Conservation (phyloP, 2,888 invertebrate genomes). For the Drosophila neonasuta region DNA sequence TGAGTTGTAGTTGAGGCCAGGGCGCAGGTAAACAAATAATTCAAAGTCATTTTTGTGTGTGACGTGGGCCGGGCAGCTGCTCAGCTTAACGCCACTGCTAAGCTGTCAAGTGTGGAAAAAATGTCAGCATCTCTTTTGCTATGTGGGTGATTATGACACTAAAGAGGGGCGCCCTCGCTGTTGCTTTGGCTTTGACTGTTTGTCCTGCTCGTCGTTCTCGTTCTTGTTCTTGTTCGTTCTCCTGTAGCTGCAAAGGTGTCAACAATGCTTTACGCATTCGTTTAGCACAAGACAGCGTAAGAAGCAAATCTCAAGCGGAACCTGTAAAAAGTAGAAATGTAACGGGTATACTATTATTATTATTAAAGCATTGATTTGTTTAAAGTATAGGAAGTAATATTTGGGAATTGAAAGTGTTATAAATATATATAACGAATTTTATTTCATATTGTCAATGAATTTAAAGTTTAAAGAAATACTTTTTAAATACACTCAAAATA, state of each 20-base stretch:
- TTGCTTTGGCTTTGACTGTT: conserved; percentile 20
- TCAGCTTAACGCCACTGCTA: conserved; percentile 24
- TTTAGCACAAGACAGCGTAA: conserved; percentile 28
- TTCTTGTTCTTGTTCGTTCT: background rate
- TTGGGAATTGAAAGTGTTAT: no score
- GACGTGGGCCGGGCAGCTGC: conserved; percentile 58
- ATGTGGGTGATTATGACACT: conserved; percentile 71
- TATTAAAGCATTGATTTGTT: no score
- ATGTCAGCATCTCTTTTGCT: conserved; percentile 48
- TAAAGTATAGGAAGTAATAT: no score
- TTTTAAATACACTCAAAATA: no score
- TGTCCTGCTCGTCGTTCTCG: no score
- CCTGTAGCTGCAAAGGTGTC: conserved; percentile 48
- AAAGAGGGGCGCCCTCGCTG: conserved; percentile 57
- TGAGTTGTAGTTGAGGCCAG: background rate
- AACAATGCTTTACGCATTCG: conserved; percentile 51
- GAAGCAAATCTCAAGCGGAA: conserved; percentile 22
- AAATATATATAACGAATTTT: no score
- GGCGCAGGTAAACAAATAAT: conserved; percentile 72
- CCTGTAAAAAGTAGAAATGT: background rate
- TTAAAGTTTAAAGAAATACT: no score
- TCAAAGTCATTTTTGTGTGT: conserved; percentile 71
- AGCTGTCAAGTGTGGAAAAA: conserved; percentile 58
- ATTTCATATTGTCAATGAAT: no score
- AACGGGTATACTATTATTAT: background rate